Evolutionary conservation across 2,888 invertebrate genomes (phyloP), one percentile per base, ranked within the genome.

Genomic region (Drosophila eohydei): DNA sequence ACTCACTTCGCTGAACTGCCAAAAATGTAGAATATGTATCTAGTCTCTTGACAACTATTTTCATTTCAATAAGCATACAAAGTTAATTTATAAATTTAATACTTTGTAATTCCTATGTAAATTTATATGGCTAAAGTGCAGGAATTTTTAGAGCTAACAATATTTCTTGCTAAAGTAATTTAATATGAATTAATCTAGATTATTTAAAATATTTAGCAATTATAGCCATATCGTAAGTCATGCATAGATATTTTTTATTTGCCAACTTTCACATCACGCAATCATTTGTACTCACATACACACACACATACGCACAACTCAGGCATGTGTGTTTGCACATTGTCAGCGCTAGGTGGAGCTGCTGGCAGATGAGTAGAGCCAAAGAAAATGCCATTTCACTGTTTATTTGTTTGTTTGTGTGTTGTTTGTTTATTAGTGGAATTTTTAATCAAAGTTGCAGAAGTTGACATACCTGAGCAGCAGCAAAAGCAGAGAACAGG

Each of bases 361-460:
- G 64, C 43, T 5, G 21, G 34, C 8, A 60, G 43, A 44, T 12
- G 52, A 28, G 32, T 16, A 28, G 44, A 63, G 63, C 40, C 32
- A 32, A 41, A 43, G 43, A 43, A 63, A 78, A 71, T 71, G 58
- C 38, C 59, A 64, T 75, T 71, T 54, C 57, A 69, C 57, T 77
- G 81, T 77, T 77, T 77, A 80, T 80, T 76, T 80, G 76, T 80
- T 73, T 81, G 78, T 64, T 74, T 76, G 82, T 69, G 66, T 71
- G 80, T 75, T 76, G 82, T 79, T 82, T 82, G 81, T 81, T 81
- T 81, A 81, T 87, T 87, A 87, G 86, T 89, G 90, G 86, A 87
- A 87, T 87, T 87, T 87, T 89, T 87, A 87, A 89, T 87, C 88
- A 87, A 87, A 87, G 86, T 87, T 87, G 65, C 70, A 46, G 60